phyloP scores from a whole-genome alignment of 2,888 invertebrate species.

The Caenorhabditis becei region DNA sequence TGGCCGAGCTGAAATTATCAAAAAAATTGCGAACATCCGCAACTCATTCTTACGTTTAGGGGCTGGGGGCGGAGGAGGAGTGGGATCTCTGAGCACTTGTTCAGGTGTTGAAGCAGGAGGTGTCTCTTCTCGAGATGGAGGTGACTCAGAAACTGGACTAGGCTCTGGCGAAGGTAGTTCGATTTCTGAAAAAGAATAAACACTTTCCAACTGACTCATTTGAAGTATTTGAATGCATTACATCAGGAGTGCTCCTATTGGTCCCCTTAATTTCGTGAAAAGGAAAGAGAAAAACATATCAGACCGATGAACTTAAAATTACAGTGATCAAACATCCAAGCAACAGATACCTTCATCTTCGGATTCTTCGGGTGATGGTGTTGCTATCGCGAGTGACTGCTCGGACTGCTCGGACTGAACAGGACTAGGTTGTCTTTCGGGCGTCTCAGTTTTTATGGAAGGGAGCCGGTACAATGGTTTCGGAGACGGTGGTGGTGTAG shows the following conservation, averaged over 20 bases:
- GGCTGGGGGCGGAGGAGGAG: slow-evolving; percentile 61
- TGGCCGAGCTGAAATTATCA: slow-evolving; percentile 56
- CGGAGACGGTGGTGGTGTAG: slow-evolving; percentile 69
- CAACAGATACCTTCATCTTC: slow-evolving; percentile 42
- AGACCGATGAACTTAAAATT: no score
- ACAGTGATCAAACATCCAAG: neutral
- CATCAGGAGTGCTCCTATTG: neutral
- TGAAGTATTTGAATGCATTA: slow-evolving; percentile 4
- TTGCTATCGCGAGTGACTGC: slow-evolving; percentile 31
- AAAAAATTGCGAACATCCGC: neutral
- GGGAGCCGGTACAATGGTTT: slow-evolving; percentile 54
- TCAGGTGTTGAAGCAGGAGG: slow-evolving; percentile 66
- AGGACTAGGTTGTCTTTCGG: slow-evolving; percentile 44
- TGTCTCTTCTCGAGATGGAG: slow-evolving; percentile 60
- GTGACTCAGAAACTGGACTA: slow-evolving; percentile 45
- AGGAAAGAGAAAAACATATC: neutral
- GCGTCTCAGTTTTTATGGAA: slow-evolving; percentile 41
- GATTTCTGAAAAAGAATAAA: slow-evolving; percentile 18
- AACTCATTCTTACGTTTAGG: slow-evolving; percentile 42
- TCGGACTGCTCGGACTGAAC: slow-evolving; percentile 39
- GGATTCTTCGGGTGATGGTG: slow-evolving; percentile 50
- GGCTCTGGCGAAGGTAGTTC: slow-evolving; percentile 57
- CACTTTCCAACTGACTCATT: no score
- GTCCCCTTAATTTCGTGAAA: no score
- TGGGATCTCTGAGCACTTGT: slow-evolving; percentile 66